Base-by-base conservation (phyloP, 2,113 vertebrate genomes). In the Edolisoma coerulescens region DNA sequence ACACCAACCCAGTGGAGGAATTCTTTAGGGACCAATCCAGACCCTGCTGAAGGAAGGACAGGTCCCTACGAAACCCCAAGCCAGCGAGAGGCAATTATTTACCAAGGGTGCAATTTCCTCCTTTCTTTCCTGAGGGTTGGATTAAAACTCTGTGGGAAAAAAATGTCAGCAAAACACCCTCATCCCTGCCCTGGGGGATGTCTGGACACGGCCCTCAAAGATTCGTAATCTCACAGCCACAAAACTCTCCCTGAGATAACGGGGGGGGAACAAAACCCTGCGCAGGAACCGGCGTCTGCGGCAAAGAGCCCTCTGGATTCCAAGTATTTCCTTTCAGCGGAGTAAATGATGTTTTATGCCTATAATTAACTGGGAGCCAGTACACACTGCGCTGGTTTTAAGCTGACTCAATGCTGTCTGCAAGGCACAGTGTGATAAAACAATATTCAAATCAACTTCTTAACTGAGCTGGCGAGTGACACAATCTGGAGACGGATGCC, bases 371-470 rank as follows among this genome's bases (percentile, higher is more conserved):
- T 84, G 94, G 91, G 84, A 97, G 95, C 76, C 94, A 95, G 89
- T 68, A 84, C 77, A 91, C 91, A 93, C 89, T 87, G 89, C 8
- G 52, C 93, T 95, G 93, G 93, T 84, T 96, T 91, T 59, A 39
- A 92, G 95, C 96, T 96, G 94, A 97, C 94, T 97, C 96, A 95
- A 91, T 56, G 93, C 93, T 95, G 95, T 95, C 94, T 95, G 91
- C 12, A 45, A 94, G 93, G 89, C 81, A 74, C 86, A 92, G 91
- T 71, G 89, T 90, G 95, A 95, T 89, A 95, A 95, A 96, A 96
- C 95, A 95, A 79, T 82, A 95, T 91, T 96, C 96, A 95, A 96
- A 96, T 95, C 80, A 79, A 90, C 77, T 92, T 57, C 77, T 93
- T 90, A 80, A 67, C 91, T 37, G 75, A 95, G 93, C 93, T 75